These are phyloP conservation scores for Macaria notata DNA, from an alignment of 2,888 invertebrate genomes.

Conservation along the genomic window DNA sequence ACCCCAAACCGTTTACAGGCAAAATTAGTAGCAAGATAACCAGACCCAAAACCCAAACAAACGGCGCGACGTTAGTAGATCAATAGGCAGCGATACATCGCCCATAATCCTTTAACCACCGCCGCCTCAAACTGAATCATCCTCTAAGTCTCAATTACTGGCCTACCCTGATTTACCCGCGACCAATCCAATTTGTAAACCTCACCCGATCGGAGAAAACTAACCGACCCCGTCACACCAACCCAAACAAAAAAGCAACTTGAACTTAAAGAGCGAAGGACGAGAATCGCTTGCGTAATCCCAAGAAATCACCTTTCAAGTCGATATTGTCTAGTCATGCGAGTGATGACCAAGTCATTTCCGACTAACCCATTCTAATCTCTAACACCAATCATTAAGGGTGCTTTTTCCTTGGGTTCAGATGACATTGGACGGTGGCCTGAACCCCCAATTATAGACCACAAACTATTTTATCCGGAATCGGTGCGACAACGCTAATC, in stretches of 20 bases:
- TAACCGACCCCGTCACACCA: slow-evolving; percentile 36
- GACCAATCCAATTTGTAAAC: slow-evolving; percentile 81
- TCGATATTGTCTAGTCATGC: slow-evolving; percentile 81
- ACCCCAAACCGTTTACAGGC: slow-evolving; percentile 8
- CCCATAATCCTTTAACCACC: slow-evolving; percentile 75
- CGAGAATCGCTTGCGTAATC: slow-evolving; percentile 16
- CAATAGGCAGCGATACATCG: slow-evolving; percentile 69
- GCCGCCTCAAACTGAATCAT: slow-evolving; percentile 67
- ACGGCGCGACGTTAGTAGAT: slow-evolving; percentile 54
- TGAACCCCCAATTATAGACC: slow-evolving; percentile 79
- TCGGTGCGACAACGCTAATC: slow-evolving; percentile 79
- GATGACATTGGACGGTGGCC: slow-evolving; percentile 44
- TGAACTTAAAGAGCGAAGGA: slow-evolving; percentile 27
- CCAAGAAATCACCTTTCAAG: slow-evolving; percentile 61
- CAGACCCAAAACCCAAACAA: slow-evolving; percentile 30
- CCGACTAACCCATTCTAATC: slow-evolving; percentile 40
- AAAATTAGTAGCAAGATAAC: slow-evolving; percentile 23
- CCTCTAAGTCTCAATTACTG: slow-evolving; percentile 81
- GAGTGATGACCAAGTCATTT: slow-evolving; percentile 73
- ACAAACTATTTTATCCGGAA: slow-evolving; percentile 81
- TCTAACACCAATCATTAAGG: slow-evolving; percentile 40
- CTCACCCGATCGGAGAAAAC: slow-evolving; percentile 73
- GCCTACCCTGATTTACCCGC: slow-evolving; percentile 78
- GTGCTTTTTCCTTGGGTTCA: slow-evolving; percentile 38
- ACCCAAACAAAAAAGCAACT: slow-evolving; percentile 40